Base-by-base conservation (phyloP, 2,797 vertebrate genomes). In the Diplodus puntazzo region DNA sequence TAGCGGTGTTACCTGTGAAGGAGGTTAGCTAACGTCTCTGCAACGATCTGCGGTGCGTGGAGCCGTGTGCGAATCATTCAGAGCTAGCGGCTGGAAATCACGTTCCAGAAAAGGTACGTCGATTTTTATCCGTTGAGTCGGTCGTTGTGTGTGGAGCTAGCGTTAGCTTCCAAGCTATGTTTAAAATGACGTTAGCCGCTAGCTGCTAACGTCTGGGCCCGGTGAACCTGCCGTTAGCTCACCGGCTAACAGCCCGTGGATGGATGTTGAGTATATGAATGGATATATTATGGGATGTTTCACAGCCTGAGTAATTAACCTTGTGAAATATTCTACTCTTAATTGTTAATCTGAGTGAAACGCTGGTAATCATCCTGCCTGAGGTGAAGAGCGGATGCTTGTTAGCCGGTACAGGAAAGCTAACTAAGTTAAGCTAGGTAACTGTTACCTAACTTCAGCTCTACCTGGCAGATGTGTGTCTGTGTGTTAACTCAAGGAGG, bases 41-140 rank as follows among this genome's bases (percentile, higher is more conserved):
- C 50, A n/a, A 17, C 50, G 64, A 10, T 48, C 49, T 25, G 34
- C 50, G 59, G 1, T 18, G 17, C 30, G 49, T 1, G 61, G 9
- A 62, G 34, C 49, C 8, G 20, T 16, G 20, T 5, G 65, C 10
- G 12, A 55, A 13, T 30, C 58, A 7, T 12, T 49, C 21, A 23
- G 16, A 45, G 53, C 14, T 3, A 30, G 23, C 48, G 39, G n/a
- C 46, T 27, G 50, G 69, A 64, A 57, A 67, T n/a, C 6, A 70
- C 9, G 8, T 65, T 63, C 60, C 45, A 16, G 43, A 73, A 60
- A 61, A 84, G 91, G 92, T 91, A 10, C 3, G 75, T 85, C 10
- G 7, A 1, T 8, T 34, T 34, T 34, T 9, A 34, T 8, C 1
- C 34, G 34, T 34, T 1, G 8, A 9, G 7, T 34, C 25, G 0